phyloP scores from a whole-genome alignment of 2,797 vertebrate genomes.

The Squalus acanthias region DNA sequence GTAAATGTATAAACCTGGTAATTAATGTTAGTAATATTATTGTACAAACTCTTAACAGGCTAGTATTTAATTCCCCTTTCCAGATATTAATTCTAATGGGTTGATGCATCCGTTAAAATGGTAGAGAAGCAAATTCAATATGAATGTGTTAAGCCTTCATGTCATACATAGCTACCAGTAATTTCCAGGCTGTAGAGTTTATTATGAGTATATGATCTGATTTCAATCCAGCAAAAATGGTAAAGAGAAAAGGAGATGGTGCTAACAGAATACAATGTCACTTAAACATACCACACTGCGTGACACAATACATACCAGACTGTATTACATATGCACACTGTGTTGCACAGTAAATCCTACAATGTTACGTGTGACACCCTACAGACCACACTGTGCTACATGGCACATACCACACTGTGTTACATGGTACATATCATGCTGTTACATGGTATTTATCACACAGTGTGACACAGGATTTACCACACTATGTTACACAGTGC shows the following conservation, averaged over 20 bases:
- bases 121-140: not conserved
- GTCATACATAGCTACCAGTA: not conserved
- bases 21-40: not conserved
- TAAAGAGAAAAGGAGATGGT: not conserved
- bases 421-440: not conserved
- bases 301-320: not conserved
- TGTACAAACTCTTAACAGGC: not conserved
- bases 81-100: not conserved
- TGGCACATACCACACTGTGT: not conserved
- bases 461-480: not conserved
- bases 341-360: not conserved
- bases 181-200: not conserved
- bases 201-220: not conserved
- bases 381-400: not conserved
- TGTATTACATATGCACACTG: not conserved
- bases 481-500: not conserved
- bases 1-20: not conserved
- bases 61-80: not conserved
- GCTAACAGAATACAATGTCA: not conserved
- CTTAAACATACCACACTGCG: not conserved
- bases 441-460: too few species aligned
- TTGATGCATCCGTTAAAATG: not conserved
- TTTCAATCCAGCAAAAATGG: not conserved
- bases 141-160: not conserved
- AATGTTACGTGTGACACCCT: not conserved